phyloP scores from a whole-genome alignment of 2,797 vertebrate genomes.

The Neoniphon sammara region DNA sequence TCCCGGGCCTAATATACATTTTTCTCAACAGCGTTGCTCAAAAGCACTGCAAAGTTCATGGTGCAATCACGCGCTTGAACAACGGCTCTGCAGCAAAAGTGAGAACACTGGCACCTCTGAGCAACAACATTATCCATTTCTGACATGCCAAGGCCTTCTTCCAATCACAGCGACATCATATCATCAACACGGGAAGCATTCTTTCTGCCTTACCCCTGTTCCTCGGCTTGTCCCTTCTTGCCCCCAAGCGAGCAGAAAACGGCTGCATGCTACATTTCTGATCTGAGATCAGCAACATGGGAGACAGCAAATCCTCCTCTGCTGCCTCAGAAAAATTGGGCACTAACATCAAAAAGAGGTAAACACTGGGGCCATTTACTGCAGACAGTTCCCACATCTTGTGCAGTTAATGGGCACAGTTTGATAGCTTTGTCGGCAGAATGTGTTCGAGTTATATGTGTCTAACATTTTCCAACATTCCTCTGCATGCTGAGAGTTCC shows the following conservation, averaged over 20 bases:
- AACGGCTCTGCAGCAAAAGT: slow-evolving; percentile 30
- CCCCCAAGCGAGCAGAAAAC: slow-evolving; percentile 72
- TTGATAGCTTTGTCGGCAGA: slow-evolving; percentile 1
- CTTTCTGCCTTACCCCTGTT: slow-evolving; percentile 68
- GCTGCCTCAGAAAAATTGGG: slow-evolving; percentile 46
- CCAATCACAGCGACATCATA: slow-evolving; percentile 61
- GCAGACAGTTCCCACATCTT: slow-evolving; percentile 10
- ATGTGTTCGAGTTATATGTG: slow-evolving; percentile 15
- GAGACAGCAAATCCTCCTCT: slow-evolving; percentile 26
- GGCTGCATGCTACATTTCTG: slow-evolving; percentile 60
- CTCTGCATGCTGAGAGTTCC: slow-evolving; percentile 1
- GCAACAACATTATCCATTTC: slow-evolving; percentile 48
- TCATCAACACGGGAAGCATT: slow-evolving; percentile 69
- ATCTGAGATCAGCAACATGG: slow-evolving; percentile 59
- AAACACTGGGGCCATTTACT: slow-evolving; percentile 8
- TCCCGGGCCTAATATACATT: slow-evolving; percentile 11
- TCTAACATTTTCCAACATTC: slow-evolving; percentile 13
- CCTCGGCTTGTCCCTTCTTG: slow-evolving; percentile 79
- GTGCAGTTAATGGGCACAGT: slow-evolving; percentile 11
- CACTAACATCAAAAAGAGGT: slow-evolving; percentile 33
- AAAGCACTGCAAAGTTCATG: neutral
- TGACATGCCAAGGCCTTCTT: slow-evolving; percentile 51
- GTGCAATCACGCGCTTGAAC: slow-evolving; percentile 15
- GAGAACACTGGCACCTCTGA: slow-evolving; percentile 25
- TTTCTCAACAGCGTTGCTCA: neutral